Evolutionary conservation across 2,797 vertebrate species (phyloP).

Genomic region (Otolemur crassicaudatus): DNA sequence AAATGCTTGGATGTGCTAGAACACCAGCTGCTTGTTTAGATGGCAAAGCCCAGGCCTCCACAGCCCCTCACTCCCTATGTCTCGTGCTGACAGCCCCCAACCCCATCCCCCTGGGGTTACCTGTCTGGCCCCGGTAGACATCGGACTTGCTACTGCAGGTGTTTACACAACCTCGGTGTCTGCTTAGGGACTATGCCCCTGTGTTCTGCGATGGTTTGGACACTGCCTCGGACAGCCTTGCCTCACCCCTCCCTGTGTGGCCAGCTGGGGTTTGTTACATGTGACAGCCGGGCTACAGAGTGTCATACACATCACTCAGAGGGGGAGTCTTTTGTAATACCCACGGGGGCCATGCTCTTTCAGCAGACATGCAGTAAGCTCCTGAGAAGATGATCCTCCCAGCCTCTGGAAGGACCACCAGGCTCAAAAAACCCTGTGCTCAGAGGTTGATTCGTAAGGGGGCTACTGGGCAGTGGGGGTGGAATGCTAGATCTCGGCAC

Average conservation of each 20-base stretch:
- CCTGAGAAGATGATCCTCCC: background rate
- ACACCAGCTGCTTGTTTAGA: fast-evolving
- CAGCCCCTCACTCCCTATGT: background rate
- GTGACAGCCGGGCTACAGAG: background rate
- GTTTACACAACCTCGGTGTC: background rate
- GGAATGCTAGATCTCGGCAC: background rate
- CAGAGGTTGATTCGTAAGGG: background rate
- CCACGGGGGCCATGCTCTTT: background rate
- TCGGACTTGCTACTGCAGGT: background rate
- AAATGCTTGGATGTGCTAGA: background rate
- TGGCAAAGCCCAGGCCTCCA: background rate
- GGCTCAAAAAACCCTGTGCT: background rate
- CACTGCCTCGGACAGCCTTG: background rate
- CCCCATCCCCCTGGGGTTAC: background rate
- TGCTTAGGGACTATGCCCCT: fast-evolving
- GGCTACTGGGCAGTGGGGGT: fast-evolving
- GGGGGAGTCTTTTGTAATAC: background rate
- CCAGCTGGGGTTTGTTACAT: background rate
- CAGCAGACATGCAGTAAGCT: background rate
- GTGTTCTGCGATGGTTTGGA: background rate
- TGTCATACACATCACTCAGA: background rate
- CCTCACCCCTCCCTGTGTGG: background rate
- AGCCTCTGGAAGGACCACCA: background rate
- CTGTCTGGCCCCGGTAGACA: background rate
- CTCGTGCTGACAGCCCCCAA: fast-evolving